Evolutionary conservation across 2,888 invertebrate genomes (phyloP).

Genomic region (Meandrusa payeni): DNA sequence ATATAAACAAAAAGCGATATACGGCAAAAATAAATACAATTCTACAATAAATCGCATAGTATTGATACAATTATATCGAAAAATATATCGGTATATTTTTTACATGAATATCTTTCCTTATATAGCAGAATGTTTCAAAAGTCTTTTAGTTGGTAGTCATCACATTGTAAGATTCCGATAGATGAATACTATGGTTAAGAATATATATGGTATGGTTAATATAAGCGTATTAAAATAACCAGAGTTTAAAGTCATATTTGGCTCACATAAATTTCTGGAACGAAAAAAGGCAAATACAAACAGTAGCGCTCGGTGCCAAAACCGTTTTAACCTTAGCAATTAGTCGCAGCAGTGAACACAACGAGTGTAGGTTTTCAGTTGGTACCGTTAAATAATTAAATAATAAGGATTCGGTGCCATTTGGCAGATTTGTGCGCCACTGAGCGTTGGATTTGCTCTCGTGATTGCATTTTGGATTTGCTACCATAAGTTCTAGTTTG

Average conservation of each 20-base stretch:
- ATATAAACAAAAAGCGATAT: too few species aligned
- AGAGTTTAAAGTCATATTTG: constrained; percentile 11
- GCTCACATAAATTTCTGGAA: constrained; percentile 1
- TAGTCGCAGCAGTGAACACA: constrained; percentile 23
- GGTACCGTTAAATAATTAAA: constrained; percentile 24
- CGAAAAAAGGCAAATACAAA: constrained; percentile 14
- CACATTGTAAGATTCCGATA: too few species aligned
- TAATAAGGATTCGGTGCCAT: constrained; percentile 15
- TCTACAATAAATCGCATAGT: too few species aligned
- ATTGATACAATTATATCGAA: too few species aligned
- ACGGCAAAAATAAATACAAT: too few species aligned
- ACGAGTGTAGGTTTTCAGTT: constrained; percentile 15
- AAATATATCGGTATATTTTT: too few species aligned
- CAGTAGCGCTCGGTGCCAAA: constrained; percentile 18
- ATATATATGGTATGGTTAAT: too few species aligned
- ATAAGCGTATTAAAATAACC: too few species aligned
- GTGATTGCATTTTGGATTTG: constrained; percentile 18
- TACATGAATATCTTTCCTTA: too few species aligned
- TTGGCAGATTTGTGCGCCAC: constrained; percentile 12
- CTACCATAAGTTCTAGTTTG: constrained; percentile 12
- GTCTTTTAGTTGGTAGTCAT: too few species aligned
- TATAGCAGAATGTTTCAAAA: too few species aligned
- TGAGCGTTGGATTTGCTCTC: constrained; percentile 10
- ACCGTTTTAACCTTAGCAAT: constrained; percentile 24
- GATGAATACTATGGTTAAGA: too few species aligned